Evolutionary conservation across 1,140 invertebrate species (phyloP).

Genomic region (Drosophila lacteicornis): DNA sequence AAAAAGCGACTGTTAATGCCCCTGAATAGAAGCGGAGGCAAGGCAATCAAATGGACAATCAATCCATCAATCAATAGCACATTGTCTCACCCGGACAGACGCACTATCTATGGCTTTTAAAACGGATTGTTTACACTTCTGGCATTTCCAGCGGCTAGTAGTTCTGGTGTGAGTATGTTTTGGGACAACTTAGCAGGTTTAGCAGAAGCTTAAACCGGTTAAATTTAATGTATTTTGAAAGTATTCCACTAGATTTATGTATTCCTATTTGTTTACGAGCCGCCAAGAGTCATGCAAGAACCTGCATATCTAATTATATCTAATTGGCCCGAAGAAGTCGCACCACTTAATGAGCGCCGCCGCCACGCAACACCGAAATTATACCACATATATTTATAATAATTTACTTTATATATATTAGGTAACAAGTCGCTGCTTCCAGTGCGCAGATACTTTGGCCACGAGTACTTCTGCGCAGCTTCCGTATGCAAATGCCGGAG

Average conservation of each 20-base stretch:
- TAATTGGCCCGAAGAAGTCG: conserved; percentile 36
- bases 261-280: conserved; percentile 53
- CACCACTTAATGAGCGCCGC: conserved; percentile 26
- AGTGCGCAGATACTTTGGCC: conserved; percentile 18
- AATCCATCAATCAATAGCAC: conserved; percentile 72
- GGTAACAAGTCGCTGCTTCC: conserved; percentile 16
- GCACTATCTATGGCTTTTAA: conserved; percentile 49
- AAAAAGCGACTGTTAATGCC: conserved; percentile 51
- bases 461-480: conserved; percentile 47
- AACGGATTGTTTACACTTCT: conserved; percentile 67
- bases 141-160: conserved; percentile 18
- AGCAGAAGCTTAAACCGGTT: conserved; percentile 64
- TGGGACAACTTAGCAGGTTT: conserved; percentile 51
- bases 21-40: conserved; percentile 50
- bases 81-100: conserved; percentile 55
- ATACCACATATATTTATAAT: conserved; percentile 8
- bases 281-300: conserved; percentile 52
- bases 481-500: conserved; percentile 74
- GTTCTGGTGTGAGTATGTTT: conserved; percentile 22
- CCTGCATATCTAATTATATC: conserved; percentile 51
- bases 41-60: conserved; percentile 67
- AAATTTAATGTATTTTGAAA: conserved; percentile 72
- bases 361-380: conserved; percentile 42
- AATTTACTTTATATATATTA: background rate
- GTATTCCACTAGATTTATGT: conserved; percentile 67